Percentiles rank a stretch among this genome's conserved stretches.
Evolutionary conservation across 2,888 invertebrate species (phyloP).

Genomic region (Marasmarcha lunaedactyla): DNA sequence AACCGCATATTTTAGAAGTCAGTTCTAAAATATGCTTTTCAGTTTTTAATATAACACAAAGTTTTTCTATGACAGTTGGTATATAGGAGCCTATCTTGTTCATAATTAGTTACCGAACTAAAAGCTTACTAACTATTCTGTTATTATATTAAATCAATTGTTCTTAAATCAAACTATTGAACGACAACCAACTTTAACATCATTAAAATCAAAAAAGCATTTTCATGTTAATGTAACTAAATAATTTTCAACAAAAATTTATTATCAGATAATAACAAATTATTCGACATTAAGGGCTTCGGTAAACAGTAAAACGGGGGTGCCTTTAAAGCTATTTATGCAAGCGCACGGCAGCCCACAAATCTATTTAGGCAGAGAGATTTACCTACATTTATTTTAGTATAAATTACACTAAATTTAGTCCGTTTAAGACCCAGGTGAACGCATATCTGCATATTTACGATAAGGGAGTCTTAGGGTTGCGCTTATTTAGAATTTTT

Average conservation of each 20-base stretch:
- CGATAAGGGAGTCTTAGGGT: slow-evolving; percentile 62
- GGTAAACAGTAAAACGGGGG: slow-evolving; percentile 36
- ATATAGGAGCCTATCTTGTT: too few species aligned
- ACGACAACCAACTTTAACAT: too few species aligned
- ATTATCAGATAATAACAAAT: slow-evolving; percentile 44
- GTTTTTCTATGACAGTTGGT: too few species aligned
- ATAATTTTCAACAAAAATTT: slow-evolving; percentile 14
- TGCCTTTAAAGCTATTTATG: slow-evolving; percentile 45
- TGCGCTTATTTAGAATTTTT: slow-evolving; percentile 50
- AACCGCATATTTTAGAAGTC: too few species aligned
- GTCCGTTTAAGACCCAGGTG: slow-evolving; percentile 58
- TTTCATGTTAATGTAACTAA: too few species aligned
- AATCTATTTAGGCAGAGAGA: slow-evolving; percentile 54
- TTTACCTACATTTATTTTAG: slow-evolving; percentile 60
- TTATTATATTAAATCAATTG: too few species aligned
- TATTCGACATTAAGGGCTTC: slow-evolving; percentile 36
- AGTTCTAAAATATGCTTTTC: too few species aligned
- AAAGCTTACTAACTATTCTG: too few species aligned
- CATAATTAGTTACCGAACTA: too few species aligned
- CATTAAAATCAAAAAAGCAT: too few species aligned
- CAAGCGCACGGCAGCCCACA: slow-evolving; percentile 52
- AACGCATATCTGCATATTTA: slow-evolving; percentile 69
- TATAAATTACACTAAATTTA: slow-evolving; percentile 66
- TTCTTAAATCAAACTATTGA: too few species aligned
- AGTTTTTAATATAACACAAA: too few species aligned